phyloP scores from a whole-genome alignment of 2,797 vertebrate genomes.

The Rhinogobio ventralis region DNA sequence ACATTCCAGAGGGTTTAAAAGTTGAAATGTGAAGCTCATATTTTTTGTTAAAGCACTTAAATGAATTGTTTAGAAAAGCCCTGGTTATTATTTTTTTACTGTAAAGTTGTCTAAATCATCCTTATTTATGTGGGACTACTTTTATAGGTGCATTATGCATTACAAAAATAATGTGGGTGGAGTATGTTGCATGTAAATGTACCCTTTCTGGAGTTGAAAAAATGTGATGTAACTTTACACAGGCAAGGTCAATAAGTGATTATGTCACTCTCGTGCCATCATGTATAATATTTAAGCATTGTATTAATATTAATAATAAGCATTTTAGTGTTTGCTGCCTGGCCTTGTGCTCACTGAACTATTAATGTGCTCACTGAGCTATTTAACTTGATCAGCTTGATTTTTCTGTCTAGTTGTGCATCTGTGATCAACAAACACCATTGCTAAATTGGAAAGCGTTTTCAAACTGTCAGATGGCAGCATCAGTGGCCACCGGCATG shows the following conservation, averaged over 20 bases:
- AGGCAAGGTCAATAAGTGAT: background rate
- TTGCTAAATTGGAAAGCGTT: background rate
- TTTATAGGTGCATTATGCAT: background rate
- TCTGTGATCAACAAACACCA: background rate
- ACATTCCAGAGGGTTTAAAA: slow-evolving; percentile 25
- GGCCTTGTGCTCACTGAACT: slow-evolving; percentile 5
- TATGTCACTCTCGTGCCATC: background rate
- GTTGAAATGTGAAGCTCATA: background rate
- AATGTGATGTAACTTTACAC: background rate
- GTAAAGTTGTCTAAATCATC: background rate
- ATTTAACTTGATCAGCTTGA: background rate
- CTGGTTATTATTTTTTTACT: background rate
- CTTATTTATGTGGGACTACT: background rate
- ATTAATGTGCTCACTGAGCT: background rate
- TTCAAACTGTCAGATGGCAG: background rate
- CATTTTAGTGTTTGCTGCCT: background rate
- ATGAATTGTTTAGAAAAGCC: background rate
- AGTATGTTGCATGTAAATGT: slow-evolving; percentile 4
- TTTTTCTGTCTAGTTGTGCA: background rate
- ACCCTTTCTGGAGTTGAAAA: background rate
- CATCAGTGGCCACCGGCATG: slow-evolving; percentile 5
- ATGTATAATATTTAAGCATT: background rate
- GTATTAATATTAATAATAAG: background rate
- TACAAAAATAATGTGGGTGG: background rate
- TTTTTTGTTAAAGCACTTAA: background rate